These are phyloP conservation scores for Exaiptasia diaphana DNA, from an alignment of 64 coral and sea anemone genomes.

Conservation along the genomic window DNA sequence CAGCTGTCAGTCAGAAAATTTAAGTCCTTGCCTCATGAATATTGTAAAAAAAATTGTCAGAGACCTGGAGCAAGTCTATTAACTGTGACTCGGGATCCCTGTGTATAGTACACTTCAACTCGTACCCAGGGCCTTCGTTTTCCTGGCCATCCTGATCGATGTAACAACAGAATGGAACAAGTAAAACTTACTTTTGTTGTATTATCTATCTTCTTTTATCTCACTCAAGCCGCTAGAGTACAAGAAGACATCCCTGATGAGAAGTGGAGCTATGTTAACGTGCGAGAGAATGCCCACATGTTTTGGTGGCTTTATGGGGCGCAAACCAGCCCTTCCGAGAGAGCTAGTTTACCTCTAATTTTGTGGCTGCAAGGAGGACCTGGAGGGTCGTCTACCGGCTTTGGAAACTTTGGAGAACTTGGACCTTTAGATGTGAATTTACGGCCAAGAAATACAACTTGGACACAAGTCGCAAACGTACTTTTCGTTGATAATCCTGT, in stretches of 20 bases:
- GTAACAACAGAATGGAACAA: too few species aligned
- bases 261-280: slow-evolving; percentile 84
- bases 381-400: slow-evolving; percentile 85
- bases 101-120: too few species aligned
- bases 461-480: slow-evolving; percentile 79
- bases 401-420: slow-evolving; percentile 93
- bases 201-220: too few species aligned
- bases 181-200: too few species aligned
- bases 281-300: slow-evolving; percentile 78
- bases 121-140: too few species aligned
- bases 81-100: too few species aligned
- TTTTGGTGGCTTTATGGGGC: slow-evolving; percentile 98
- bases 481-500: slow-evolving; percentile 98
- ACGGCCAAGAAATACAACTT: slow-evolving; percentile 70
- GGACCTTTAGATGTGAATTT: slow-evolving; percentile 75
- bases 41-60: too few species aligned
- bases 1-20: too few species aligned
- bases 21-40: too few species aligned
- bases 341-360: slow-evolving; percentile 59
- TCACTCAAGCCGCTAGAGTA: background rate
- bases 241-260: slow-evolving; percentile 64
- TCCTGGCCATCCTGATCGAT: too few species aligned
- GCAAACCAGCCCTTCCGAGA: slow-evolving; percentile 1
- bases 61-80: too few species aligned
- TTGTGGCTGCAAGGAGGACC: slow-evolving; percentile 98